Evolutionary conservation across 2,888 invertebrate genomes (phyloP).

Genomic region (Sisyra terminalis): DNA sequence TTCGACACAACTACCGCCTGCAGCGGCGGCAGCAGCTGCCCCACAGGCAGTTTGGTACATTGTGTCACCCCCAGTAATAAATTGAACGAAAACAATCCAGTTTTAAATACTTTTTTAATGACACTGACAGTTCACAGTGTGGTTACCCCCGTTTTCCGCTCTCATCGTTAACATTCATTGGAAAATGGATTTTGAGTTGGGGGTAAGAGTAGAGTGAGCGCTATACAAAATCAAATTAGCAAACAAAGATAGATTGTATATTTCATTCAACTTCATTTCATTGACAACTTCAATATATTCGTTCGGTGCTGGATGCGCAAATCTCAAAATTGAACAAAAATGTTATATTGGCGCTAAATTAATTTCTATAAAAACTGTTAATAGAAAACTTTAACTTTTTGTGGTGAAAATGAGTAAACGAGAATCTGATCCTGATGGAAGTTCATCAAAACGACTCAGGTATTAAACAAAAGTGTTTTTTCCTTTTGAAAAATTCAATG

Average conservation of each 20-base stretch:
- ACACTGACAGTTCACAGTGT: conserved; percentile 3
- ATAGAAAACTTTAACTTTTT: not conserved
- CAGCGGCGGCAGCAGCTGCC: conserved; percentile 37
- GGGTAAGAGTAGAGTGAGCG: no score
- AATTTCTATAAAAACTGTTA: no score
- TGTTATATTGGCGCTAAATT: not conserved
- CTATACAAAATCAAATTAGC: no score
- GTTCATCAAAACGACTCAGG: not conserved
- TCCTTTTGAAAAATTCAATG: not conserved
- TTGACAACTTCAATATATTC: no score
- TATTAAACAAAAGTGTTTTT: not conserved
- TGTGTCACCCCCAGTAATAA: conserved; percentile 3
- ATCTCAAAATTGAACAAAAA: no score
- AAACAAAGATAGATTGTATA: no score
- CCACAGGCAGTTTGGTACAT: conserved; percentile 62
- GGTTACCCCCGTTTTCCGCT: no score
- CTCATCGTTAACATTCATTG: no score
- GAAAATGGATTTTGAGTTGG: no score
- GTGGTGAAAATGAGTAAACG: conserved; percentile 2
- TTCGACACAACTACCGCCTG: conserved; percentile 43
- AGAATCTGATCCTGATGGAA: not conserved
- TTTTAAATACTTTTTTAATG: not conserved
- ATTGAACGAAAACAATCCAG: not conserved
- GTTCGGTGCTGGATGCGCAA: no score
- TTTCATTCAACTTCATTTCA: no score